Evolutionary conservation across 1,140 invertebrate genomes (phyloP), one percentile per base, ranked within the genome.

Genomic region (Aphaenogaster rudis): DNA sequence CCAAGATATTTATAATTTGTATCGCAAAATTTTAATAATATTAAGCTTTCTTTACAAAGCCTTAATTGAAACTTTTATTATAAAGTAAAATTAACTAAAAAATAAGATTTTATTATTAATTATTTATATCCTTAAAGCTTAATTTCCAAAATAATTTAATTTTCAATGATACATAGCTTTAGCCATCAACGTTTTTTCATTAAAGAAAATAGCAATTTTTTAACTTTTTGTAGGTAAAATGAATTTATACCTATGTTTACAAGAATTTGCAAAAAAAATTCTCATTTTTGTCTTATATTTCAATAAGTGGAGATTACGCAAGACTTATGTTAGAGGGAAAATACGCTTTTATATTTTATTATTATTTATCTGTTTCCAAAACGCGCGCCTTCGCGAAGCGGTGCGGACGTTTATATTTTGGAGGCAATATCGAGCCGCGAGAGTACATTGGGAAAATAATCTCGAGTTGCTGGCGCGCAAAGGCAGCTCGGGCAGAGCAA

Each of bases 401-500:
- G 39, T 33, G 11, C 54, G 42, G 33, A 77, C 77, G 82, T 87
- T 86, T 88, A 77, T 86, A 90, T 81, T 86, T 82, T 77, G 54
- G 42, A 33, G 13, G 69, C 42, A 74, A 74, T 84, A 84, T 63
- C 69, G 54, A 82, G 67, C 28, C 17, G 21, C 54, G 59, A 11
- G 80, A 76, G 80, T 84, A 84, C 80, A 84, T 84, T 84, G 69
- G 42, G 80, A 74, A 84, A 84, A 84, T 84, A 84, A 84, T 84
- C 80, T 48, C 42, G 69, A 76, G 69, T 84, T 61, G 69, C 64
- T 71, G 79, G 50, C 39, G 64, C 80, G 80, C 80, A 84, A 84
- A 84, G 54, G 48, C 80, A 84, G 54, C 80, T 28, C 50, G 66
- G 67, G 13, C 69, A 84, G 54, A 76, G 80, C 54, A 84, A 84